Base-by-base conservation (phyloP, 2,888 invertebrate species). In the Idaea biselata region DNA sequence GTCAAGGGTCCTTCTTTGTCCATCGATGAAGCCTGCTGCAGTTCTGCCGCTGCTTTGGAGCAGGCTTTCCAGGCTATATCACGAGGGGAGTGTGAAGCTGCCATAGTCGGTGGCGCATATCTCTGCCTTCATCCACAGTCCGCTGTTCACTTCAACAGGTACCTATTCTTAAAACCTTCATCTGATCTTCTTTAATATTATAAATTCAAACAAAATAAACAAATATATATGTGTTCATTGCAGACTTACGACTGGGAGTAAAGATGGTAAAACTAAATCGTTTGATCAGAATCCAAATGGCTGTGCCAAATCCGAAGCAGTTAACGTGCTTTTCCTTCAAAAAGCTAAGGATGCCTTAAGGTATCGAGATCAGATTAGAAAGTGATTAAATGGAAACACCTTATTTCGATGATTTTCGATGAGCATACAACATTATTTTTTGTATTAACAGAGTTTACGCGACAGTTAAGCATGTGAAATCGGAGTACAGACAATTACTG, bases 271-370 rank as follows among this genome's bases (percentile, higher is more conserved):
- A 67, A 98, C 97, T 75, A 97, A 96, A 76, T 95, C 96, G 0
- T 98, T 98, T 80, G 98, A 98, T 80, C 93, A 94, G 25, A 91
- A 94, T 58, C 96, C 95, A 1, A 91, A 94, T 72, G 97, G 97
- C 0, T 76, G 96, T 72, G 94, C 94, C 0, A 93, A 96, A 58
- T 94, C 96, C 55, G 97, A 97, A 84, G 94, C 95, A 0, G 83
- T 96, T 6, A 93, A 93, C 58, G 93, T 94, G 0, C 70, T 96
- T 1, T 94, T 95, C 65, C 78, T 97, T 8, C 97, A 97, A 83
- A 95, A 93, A 73, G 91, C 89, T 25, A 87, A 5, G 44, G 83
- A 80, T 62, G 81, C 80, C 14, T 62, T 73, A 16, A 75, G 81
- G 81, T 81, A 44, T 3, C 14, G 14, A 11, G 0, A 44, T 1